Conservation (phyloP, 2,888 invertebrate genomes). For the Reticulitermes lucifugus region DNA sequence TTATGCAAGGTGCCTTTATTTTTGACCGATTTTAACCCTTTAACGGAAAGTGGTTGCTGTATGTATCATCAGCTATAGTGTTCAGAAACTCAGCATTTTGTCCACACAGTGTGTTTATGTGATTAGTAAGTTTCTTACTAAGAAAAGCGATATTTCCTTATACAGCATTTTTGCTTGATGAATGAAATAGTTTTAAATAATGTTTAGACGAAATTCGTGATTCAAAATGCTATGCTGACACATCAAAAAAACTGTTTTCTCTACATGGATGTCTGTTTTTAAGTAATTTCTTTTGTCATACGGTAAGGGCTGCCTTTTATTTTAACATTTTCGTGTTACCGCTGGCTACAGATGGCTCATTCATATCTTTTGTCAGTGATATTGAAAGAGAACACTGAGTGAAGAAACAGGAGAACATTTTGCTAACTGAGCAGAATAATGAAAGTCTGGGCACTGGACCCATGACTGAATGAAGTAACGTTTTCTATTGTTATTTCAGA, state of each 20-base stretch:
- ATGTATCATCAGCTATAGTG: no score
- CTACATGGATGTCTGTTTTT: background rate
- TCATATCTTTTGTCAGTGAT: background rate
- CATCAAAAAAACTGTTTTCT: background rate
- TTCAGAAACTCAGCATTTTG: no score
- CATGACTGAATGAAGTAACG: background rate
- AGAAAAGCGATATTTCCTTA: no score
- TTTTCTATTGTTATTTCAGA: conserved; percentile 9
- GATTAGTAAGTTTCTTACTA: no score
- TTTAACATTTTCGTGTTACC: background rate
- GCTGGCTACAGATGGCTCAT: background rate
- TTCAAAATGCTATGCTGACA: no score
- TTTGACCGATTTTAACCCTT: no score
- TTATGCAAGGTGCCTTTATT: no score
- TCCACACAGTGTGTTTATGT: no score
- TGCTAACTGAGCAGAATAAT: background rate
- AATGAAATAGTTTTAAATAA: no score
- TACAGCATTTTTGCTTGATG: no score
- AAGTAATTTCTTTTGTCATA: background rate
- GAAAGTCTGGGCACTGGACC: background rate
- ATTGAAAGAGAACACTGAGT: background rate
- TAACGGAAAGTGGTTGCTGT: no score
- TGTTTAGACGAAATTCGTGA: no score
- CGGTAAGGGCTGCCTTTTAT: background rate
- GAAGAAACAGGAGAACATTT: background rate